Conservation (phyloP, 2,888 invertebrate genomes). For the Masnerella sp. region DNA sequence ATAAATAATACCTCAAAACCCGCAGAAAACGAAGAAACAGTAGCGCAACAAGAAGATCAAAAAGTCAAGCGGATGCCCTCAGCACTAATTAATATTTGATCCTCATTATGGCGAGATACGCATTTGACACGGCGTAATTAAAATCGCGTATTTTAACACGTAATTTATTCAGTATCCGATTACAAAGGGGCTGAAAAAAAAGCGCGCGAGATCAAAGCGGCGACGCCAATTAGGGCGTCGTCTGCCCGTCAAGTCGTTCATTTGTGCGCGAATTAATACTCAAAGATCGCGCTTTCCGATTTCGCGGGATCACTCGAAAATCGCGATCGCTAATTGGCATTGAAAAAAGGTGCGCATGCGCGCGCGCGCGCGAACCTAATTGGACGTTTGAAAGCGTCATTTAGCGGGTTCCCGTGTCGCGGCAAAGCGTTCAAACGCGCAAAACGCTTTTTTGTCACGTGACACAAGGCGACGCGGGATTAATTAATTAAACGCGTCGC, state of each 20-base stretch:
- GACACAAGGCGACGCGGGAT: conserved; percentile 62
- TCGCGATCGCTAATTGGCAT: conserved; percentile 73
- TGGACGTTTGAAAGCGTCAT: conserved; percentile 51
- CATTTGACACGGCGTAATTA: conserved; percentile 56
- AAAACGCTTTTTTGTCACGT: conserved; percentile 56
- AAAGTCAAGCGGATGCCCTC: not conserved
- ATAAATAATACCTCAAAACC: too few relatives aligned
- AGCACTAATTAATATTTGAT: not conserved
- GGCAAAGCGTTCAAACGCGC: conserved; percentile 58
- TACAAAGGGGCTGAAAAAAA: conserved; percentile 64
- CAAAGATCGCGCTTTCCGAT: conserved; percentile 54
- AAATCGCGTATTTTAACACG: conserved; percentile 70
- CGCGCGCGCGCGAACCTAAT: conserved; percentile 28
- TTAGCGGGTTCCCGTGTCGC: conserved; percentile 35
- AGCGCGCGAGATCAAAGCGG: conserved; percentile 73
- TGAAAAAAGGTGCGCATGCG: conserved; percentile 71
- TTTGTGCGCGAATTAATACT: conserved; percentile 63
- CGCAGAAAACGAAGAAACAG: too few relatives aligned
- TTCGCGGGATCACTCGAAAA: conserved; percentile 38
- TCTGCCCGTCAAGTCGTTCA: conserved; percentile 57
- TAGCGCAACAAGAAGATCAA: not conserved
- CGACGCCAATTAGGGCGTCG: conserved; percentile 69
- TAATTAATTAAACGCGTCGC: conserved; percentile 67
- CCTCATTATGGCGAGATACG: not conserved
- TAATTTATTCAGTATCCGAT: conserved; percentile 66